Base-by-base conservation (phyloP, 1,140 invertebrate species). In the Eurosta solidaginis region DNA sequence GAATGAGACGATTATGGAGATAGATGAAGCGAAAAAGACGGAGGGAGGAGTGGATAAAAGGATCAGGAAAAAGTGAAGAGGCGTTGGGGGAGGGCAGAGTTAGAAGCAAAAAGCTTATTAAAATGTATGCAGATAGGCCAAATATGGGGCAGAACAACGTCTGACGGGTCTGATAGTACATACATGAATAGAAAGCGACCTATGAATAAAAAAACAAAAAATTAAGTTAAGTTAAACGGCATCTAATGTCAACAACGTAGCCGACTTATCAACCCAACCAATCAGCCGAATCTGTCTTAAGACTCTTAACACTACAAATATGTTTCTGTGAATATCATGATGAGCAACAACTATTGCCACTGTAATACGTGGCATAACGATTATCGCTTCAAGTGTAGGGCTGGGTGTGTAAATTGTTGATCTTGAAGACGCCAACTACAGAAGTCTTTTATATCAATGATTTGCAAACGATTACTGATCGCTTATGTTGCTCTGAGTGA, bases 361-460 rank as follows among this genome's bases (percentile, higher is more conserved):
- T 68, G 59, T 33, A 68, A 40, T 22, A n/a, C 29, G 22, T 29
- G 27, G 29, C 54, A 36, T 33, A 29, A 68, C 59, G 22, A 25
- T n/a, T n/a, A n/a, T n/a, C 49, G 22, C 4, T n/a, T 68, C 36
- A 27, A 68, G 36, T 14, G 17, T 40, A 42, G 33, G 59, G 59
- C 40, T 68, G 59, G 17, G 59, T 33, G n/a, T n/a, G n/a, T n/a
- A n/a, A 68, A 68, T 68, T 68, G 59, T 68, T 68, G 59, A 20
- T 40, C 33, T 68, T 68, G 59, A 40, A 68, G 59, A 63, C 36
- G 29, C 7, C 12, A 33, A 12, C 14, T 33, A 10, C 29, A 14
- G 3, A 9, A 17, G 10, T 17, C n/a, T 14, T 44, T 6, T 44
- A 44, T 6, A 12, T 44, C 5, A 5, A 44, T 49, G 12, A 54